phyloP scores from a whole-genome alignment of 2,797 vertebrate species.

The Crenichthys baileyi region DNA sequence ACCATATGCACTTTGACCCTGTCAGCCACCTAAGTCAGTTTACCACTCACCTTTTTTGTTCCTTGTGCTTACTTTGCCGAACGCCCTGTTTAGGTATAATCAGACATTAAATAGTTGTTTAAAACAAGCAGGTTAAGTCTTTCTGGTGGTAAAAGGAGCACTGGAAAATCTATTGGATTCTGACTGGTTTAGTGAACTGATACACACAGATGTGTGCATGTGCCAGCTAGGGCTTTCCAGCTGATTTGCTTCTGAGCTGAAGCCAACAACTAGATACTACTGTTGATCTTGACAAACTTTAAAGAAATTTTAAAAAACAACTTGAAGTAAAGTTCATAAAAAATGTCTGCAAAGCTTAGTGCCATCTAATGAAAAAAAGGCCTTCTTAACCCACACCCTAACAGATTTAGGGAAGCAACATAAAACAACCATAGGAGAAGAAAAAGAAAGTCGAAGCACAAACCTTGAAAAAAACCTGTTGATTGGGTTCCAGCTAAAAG shows the following conservation, averaged over 20 bases:
- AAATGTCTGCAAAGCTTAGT: neutral
- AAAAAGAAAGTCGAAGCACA: neutral
- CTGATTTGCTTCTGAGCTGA: too few species aligned
- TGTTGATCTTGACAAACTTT: neutral
- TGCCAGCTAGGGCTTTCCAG: neutral
- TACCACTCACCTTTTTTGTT: constrained; percentile 47
- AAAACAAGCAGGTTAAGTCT: constrained; percentile 18
- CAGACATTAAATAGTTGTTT: constrained; percentile 22
- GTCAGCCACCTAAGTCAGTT: constrained; percentile 80
- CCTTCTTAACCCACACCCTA: neutral
- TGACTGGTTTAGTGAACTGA: neutral
- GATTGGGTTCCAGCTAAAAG: neutral
- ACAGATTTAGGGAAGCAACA: neutral
- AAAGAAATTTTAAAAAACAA: neutral
- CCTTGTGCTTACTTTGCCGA: constrained; percentile 44
- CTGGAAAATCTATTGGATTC: neutral
- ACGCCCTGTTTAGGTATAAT: constrained; percentile 35
- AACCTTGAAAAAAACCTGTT: neutral
- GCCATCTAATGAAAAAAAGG: neutral
- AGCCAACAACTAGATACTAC: neutral
- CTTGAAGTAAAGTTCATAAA: neutral
- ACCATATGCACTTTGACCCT: constrained; percentile 89
- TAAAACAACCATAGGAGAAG: neutral
- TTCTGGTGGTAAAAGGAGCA: neutral
- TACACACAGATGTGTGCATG: neutral